Base-by-base conservation (phyloP, 2,113 vertebrate genomes). In the Limnothrissa miodon region DNA sequence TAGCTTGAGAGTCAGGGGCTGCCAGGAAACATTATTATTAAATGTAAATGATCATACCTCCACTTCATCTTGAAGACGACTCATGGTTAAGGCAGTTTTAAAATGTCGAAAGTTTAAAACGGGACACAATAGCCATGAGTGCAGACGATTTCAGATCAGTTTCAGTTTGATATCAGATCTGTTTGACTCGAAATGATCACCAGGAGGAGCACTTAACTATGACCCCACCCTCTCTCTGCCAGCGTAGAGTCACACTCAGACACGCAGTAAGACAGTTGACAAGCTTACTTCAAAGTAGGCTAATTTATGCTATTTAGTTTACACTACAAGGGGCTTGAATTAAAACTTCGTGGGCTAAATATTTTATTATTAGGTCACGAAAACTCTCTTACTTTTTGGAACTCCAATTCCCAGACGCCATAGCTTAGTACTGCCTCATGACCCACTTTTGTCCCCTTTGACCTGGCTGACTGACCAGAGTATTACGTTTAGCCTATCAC, bases 41-140 rank as follows among this genome's bases (percentile, higher is more conserved):
- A 74, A 74, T 36, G 36, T 10, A 74, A 36, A 74, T 62, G 1
- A 17, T 36, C 66, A 74, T 89, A 90, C 90, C 90, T 91, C 88
- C 39, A 89, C 53, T 80, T 89, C 87, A n/a, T 85, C 86, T 0
- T 33, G 79, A 25, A 78, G 39, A 46, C 78, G 83, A 86, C 29
- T 88, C 90, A 90, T 91, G 78, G 85, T 44, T 39, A 48, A n/a
- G 4, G 7, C 79, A 62, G 51, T 70, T 11, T 23, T 25, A 45
- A 81, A 53, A 81, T 62, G 13, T 25, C 19, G 36, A 23, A 17
- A 17, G 25, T 74, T 36, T 74, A 36, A 70, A 48, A 15, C 33
- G 21, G 79, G 33, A 21, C 56, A 79, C 62, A 45, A 21, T 74
- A 46, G 46, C 45, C 53, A 83, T 56, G 4, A 44, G 33, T 33